Conservation (phyloP, 2,113 vertebrate species). For the Gnathonemus longibarbis region DNA sequence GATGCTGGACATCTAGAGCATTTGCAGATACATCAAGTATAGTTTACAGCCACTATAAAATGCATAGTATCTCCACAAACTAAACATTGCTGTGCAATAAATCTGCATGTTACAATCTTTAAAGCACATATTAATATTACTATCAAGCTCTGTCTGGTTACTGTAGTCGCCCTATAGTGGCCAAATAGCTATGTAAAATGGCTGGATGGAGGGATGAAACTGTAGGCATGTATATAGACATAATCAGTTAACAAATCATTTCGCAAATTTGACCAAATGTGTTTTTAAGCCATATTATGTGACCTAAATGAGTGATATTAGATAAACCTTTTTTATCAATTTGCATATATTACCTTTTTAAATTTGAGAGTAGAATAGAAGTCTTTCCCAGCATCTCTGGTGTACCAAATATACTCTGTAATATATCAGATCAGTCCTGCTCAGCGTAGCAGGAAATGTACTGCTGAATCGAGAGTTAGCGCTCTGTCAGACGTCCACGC, state of each 20-base stretch:
- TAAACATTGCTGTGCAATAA: background rate
- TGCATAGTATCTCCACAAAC: background rate
- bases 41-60: background rate
- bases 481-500: background rate
- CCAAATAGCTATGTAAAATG: background rate
- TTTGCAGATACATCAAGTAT: background rate
- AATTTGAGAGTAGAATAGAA: background rate
- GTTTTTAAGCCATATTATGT: background rate
- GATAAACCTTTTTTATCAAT: background rate
- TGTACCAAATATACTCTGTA: background rate
- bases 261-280: background rate
- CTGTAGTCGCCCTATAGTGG: background rate
- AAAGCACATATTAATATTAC: background rate
- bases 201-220: background rate
- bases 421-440: background rate
- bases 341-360: background rate
- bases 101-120: background rate
- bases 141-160: background rate
- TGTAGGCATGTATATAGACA: background rate
- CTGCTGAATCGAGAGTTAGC: background rate
- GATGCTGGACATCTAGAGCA: background rate
- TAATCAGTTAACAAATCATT: background rate
- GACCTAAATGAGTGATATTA: background rate
- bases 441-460: background rate
- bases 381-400: background rate